Evolutionary conservation across 2,113 vertebrate species (phyloP).

Genomic region (Cavia porcellus): DNA sequence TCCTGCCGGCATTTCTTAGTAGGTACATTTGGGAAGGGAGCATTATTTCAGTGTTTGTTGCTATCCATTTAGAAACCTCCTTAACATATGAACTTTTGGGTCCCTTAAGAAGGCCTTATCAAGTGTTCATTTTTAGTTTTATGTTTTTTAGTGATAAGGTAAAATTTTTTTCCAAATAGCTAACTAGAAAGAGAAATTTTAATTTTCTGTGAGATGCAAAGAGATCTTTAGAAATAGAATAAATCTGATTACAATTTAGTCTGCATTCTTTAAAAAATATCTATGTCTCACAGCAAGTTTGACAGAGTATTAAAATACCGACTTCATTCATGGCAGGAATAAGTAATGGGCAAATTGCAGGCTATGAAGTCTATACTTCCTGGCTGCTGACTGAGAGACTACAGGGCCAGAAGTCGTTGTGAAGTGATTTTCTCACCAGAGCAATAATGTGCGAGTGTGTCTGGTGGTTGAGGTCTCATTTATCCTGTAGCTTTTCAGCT

Average conservation of each 20-base stretch:
- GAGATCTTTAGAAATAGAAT: constrained; percentile 21
- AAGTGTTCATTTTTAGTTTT: not conserved
- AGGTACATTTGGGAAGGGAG: not conserved
- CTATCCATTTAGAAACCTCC: constrained; percentile 26
- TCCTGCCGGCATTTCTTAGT: not conserved
- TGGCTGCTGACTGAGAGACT: constrained; percentile 52
- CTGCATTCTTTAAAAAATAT: not conserved
- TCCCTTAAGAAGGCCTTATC: not conserved
- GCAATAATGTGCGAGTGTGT: constrained; percentile 62
- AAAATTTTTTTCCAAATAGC: not conserved
- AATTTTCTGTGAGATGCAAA: constrained; percentile 8
- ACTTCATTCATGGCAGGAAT: not conserved
- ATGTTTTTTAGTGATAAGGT: constrained; percentile 10
- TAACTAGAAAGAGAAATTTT: constrained; percentile 13
- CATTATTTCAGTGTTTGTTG: not conserved
- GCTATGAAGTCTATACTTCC: not conserved
- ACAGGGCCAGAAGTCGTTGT: constrained; percentile 58
- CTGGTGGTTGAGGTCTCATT: constrained; percentile 71
- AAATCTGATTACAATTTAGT: not conserved
- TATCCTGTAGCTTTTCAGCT: constrained; percentile 63
- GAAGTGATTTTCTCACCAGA: constrained; percentile 69
- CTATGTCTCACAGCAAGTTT: not conserved
- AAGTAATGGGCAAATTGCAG: not conserved
- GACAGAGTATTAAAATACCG: not conserved
- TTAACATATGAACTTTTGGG: not conserved